These are phyloP conservation scores for Dicyrtomina minuta DNA, from an alignment of 2,888 invertebrate genomes.

Conservation along the genomic window DNA sequence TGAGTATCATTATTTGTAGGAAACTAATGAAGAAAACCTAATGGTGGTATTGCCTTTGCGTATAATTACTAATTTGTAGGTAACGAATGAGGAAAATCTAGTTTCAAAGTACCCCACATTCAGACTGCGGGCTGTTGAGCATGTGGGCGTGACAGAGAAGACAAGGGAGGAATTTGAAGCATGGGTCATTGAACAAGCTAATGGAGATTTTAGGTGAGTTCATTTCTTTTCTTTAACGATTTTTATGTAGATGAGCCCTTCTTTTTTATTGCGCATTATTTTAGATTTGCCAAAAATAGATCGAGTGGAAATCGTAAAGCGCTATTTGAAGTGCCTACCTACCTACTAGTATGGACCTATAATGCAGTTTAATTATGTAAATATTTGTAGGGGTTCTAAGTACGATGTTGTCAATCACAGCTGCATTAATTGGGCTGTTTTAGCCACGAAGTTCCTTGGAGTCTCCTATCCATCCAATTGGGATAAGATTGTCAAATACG, in stretches of 20 bases:
- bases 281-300: too few species aligned
- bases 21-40: too few species aligned
- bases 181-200: conserved; percentile 43
- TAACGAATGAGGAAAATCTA: not conserved
- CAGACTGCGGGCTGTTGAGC: conserved; percentile 41
- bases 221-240: conserved; percentile 2
- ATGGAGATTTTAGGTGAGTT: conserved; percentile 37
- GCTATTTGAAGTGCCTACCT: too few species aligned
- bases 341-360: too few species aligned
- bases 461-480: conserved; percentile 49
- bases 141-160: conserved; percentile 40
- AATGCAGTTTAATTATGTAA: too few species aligned
- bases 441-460: conserved; percentile 44
- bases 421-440: conserved; percentile 46
- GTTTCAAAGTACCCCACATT: conserved; percentile 42
- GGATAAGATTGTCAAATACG: conserved; percentile 42
- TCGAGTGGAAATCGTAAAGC: too few species aligned
- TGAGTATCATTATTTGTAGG: too few species aligned
- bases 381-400: conserved; percentile 37
- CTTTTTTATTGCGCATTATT: too few species aligned
- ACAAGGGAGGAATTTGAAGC: conserved; percentile 46
- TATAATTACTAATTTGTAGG: not conserved
- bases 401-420: conserved; percentile 46
- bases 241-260: not conserved
- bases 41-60: too few species aligned